Percentiles rank a stretch among this genome's conserved stretches.
These are phyloP conservation scores for Progne subis DNA, from an alignment of 2,113 vertebrate genomes.

Conservation along the genomic window DNA sequence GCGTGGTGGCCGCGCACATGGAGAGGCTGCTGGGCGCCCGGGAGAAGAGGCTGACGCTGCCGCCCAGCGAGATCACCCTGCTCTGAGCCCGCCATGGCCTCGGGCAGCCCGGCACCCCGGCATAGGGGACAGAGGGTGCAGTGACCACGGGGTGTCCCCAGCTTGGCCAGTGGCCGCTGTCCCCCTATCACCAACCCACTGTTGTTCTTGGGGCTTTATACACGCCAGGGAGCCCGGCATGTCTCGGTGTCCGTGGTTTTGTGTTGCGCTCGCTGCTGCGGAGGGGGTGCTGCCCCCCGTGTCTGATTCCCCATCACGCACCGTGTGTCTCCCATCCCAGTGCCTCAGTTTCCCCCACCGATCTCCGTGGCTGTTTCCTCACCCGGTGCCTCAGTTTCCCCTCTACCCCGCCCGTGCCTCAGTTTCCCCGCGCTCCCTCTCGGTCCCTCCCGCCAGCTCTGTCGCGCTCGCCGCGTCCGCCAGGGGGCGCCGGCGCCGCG, in stretches of 20 bases:
- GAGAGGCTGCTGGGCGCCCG: slow-evolving; percentile 87
- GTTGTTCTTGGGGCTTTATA: not conserved
- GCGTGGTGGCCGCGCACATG: slow-evolving; percentile 91
- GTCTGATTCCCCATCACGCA: no score
- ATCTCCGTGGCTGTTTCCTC: not conserved
- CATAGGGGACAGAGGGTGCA: not conserved
- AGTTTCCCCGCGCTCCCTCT: not conserved
- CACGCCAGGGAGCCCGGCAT: not conserved
- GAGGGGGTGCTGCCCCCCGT: no score
- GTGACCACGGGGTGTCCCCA: not conserved
- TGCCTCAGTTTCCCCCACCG: not conserved
- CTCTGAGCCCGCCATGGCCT: slow-evolving; percentile 67
- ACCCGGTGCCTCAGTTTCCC: not conserved
- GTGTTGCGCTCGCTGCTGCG: not conserved
- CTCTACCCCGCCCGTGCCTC: no score
- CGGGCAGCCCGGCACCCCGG: not conserved
- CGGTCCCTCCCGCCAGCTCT: no score
- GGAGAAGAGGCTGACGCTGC: slow-evolving; percentile 91
- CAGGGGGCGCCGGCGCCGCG: not conserved
- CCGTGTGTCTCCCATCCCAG: no score
- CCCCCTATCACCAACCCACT: not conserved
- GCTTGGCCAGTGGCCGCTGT: not conserved
- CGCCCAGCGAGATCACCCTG: slow-evolving; percentile 95
- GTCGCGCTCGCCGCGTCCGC: not conserved
- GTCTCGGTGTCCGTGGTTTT: not conserved